Conservation (phyloP, 2,113 vertebrate species). For the Hydrochoerus hydrochaeris region DNA sequence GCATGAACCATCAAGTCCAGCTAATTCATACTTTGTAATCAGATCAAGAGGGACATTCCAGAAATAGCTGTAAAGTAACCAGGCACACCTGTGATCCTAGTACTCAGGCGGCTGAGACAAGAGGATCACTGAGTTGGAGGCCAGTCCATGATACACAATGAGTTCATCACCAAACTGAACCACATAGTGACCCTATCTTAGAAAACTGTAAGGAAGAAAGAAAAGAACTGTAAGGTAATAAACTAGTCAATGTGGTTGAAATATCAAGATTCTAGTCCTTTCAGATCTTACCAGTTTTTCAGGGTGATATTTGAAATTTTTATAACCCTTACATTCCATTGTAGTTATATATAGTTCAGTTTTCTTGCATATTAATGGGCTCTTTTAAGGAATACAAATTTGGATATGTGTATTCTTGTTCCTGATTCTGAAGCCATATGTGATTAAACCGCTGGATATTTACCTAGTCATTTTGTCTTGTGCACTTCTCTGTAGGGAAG, state of each 20-base stretch:
- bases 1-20: neutral
- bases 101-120: neutral
- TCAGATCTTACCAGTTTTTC: neutral
- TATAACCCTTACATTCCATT: neutral
- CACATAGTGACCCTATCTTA: neutral
- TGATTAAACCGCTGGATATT: constrained; percentile 30
- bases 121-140: neutral
- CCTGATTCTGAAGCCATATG: neutral
- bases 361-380: neutral
- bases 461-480: constrained; percentile 22
- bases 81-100: neutral
- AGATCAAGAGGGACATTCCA: constrained; percentile 8
- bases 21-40: constrained; percentile 4
- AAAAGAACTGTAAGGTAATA: neutral
- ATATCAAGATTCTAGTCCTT: constrained; percentile 34
- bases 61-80: neutral
- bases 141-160: neutral
- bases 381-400: constrained; percentile 14
- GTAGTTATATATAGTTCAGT: neutral
- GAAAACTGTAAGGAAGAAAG: neutral
- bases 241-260: neutral
- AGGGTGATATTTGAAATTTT: neutral
- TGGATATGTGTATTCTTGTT: constrained; percentile 27
- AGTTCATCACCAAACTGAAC: neutral
- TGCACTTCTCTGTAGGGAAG: constrained; percentile 14